These are phyloP conservation scores for Arizona elegans DNA, from an alignment of 2,113 vertebrate genomes.

Conservation along the genomic window DNA sequence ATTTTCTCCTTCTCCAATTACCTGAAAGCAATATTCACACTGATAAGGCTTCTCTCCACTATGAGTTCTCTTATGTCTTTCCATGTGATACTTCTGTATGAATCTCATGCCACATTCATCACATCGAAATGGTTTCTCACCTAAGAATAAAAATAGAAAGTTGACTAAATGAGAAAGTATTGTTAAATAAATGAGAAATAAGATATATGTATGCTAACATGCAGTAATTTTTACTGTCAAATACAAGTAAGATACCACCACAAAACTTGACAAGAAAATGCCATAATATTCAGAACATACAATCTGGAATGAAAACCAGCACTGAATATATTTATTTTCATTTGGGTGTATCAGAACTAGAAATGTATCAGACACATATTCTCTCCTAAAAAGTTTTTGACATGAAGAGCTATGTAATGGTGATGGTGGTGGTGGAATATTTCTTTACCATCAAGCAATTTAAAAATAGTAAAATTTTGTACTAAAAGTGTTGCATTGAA, in stretches of 20 bases:
- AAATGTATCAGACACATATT: background rate
- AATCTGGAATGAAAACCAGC: background rate
- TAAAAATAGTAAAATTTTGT: background rate
- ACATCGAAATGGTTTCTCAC: conserved; percentile 97
- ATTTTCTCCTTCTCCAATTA: conserved; percentile 57
- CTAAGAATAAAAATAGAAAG: conserved; percentile 65
- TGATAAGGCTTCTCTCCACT: conserved; percentile 99
- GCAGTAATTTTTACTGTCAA: conserved; percentile 28
- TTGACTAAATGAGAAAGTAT: conserved; percentile 43
- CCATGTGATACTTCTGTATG: conserved; percentile 99
- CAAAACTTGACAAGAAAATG: background rate
- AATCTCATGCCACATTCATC: conserved; percentile 99
- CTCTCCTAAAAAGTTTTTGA: conserved; percentile 10
- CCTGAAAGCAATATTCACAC: conserved; percentile 98
- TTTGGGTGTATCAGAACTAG: background rate
- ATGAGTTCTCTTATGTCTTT: conserved; percentile 98
- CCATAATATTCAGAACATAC: background rate
- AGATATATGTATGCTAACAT: conserved; percentile 31
- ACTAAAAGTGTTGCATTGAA: background rate
- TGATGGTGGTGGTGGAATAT: background rate
- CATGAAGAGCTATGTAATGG: background rate
- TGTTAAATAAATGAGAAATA: conserved; percentile 49
- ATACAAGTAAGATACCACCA: background rate
- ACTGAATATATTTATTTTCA: conserved; percentile 11
- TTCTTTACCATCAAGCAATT: background rate